Evolutionary conservation across 2,888 invertebrate species (phyloP).

Genomic region (Cerceris ruficornis): DNA sequence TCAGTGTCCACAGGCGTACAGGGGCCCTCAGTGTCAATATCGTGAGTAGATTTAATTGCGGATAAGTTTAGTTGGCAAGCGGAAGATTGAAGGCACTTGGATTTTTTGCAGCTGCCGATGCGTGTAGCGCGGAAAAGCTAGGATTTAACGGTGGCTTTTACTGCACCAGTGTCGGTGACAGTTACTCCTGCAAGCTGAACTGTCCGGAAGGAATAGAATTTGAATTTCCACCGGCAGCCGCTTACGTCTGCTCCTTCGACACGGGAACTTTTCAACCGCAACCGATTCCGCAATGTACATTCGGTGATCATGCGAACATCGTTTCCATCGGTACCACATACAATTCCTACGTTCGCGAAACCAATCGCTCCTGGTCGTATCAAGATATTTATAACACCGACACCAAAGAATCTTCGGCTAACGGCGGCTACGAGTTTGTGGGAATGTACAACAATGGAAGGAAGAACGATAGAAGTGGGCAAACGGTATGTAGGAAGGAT

Average conservation of each 20-base stretch:
- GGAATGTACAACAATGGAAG: background rate
- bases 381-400: conserved; percentile 43
- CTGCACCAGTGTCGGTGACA: conserved; percentile 86
- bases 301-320: conserved; percentile 81
- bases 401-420: background rate
- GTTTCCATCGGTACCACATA: conserved; percentile 57
- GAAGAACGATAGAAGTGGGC: background rate
- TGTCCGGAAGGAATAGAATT: conserved; percentile 87
- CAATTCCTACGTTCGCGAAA: conserved; percentile 56
- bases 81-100: background rate
- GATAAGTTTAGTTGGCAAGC: background rate
- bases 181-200: conserved; percentile 85
- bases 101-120: conserved; percentile 83
- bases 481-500: no score
- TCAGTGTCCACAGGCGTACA: conserved; percentile 88
- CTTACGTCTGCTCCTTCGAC: conserved; percentile 87
- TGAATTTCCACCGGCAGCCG: conserved; percentile 84
- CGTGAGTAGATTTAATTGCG: conserved; percentile 79
- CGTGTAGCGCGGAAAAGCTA: conserved; percentile 85
- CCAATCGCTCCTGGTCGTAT: conserved; percentile 67
- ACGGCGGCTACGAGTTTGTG: background rate
- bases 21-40: conserved; percentile 89
- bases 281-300: conserved; percentile 89
- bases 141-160: conserved; percentile 90
- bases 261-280: conserved; percentile 86